Conservation (phyloP, 2,888 invertebrate species). For the Chrysomela aeneicollis region DNA sequence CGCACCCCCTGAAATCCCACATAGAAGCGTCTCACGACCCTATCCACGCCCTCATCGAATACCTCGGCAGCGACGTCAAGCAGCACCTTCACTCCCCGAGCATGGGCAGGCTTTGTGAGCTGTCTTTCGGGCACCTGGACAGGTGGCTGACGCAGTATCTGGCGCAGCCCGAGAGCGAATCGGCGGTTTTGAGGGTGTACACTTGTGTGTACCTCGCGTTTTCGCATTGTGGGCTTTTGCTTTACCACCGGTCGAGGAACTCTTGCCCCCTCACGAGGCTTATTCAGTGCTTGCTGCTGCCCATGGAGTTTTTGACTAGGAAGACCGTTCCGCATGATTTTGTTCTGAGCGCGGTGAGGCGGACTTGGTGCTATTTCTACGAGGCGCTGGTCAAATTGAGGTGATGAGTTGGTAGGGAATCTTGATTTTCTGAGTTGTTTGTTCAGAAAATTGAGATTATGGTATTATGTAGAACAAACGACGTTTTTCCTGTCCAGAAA, state of each 20-base stretch:
- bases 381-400: constrained; percentile 64
- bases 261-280: constrained; percentile 64
- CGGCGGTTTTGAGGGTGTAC: constrained; percentile 52
- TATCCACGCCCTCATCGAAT: constrained; percentile 51
- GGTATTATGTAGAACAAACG: too few species aligned
- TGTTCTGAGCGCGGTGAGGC: constrained; percentile 61
- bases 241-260: constrained; percentile 54
- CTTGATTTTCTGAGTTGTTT: too few species aligned
- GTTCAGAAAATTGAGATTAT: too few species aligned
- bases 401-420: too few species aligned
- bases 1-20: constrained; percentile 41
- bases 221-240: constrained; percentile 50
- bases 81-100: constrained; percentile 35
- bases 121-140: constrained; percentile 53
- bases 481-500: too few species aligned
- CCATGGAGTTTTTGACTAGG: constrained; percentile 63
- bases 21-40: constrained; percentile 46
- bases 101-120: constrained; percentile 51
- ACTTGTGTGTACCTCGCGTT: constrained; percentile 52
- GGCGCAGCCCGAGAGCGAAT: constrained; percentile 49
- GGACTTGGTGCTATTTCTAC: constrained; percentile 64
- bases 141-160: constrained; percentile 50
- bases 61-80: constrained; percentile 45
- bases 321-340: constrained; percentile 56
- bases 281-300: constrained; percentile 63